Evolutionary conservation across 2,888 invertebrate species (phyloP).

Genomic region (Melanostoma mellinum): DNA sequence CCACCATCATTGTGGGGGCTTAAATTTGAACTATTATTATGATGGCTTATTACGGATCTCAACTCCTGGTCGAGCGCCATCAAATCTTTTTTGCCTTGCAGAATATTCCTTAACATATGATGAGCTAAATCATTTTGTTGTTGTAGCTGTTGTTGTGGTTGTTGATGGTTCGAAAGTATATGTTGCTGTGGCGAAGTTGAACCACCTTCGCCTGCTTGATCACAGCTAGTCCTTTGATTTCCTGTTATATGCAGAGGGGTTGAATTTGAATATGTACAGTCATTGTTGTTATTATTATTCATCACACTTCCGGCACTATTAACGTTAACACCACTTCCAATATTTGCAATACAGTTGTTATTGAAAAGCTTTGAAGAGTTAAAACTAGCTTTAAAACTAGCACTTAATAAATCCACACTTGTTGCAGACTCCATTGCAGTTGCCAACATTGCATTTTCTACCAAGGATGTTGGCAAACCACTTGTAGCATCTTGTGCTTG

Average conservation of each 20-base stretch:
- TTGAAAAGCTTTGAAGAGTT: constrained; percentile 77
- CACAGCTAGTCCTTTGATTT: constrained; percentile 75
- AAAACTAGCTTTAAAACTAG: constrained; percentile 75
- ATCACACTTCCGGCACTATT: constrained; percentile 30
- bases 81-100: constrained; percentile 94
- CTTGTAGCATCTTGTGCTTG: constrained; percentile 85
- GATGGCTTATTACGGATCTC: constrained; percentile 83
- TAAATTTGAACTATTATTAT: constrained; percentile 72
- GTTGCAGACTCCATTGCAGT: constrained; percentile 82
- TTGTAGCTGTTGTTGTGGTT: constrained; percentile 76
- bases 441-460: constrained; percentile 81
- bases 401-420: constrained; percentile 81
- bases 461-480: constrained; percentile 81
- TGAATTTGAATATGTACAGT: constrained; percentile 47
- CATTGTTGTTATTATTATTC: constrained; percentile 75
- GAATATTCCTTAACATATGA: constrained; percentile 94
- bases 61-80: constrained; percentile 88
- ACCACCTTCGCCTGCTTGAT: constrained; percentile 82
- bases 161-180: constrained; percentile 59
- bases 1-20: constrained; percentile 68
- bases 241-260: constrained; percentile 19
- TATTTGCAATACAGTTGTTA: constrained; percentile 72
- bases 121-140: constrained; percentile 86
- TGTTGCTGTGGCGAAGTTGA: constrained; percentile 74
- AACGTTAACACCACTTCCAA: constrained; percentile 44